phyloP scores from a whole-genome alignment of 2,113 vertebrate genomes.

The Grus americana region DNA sequence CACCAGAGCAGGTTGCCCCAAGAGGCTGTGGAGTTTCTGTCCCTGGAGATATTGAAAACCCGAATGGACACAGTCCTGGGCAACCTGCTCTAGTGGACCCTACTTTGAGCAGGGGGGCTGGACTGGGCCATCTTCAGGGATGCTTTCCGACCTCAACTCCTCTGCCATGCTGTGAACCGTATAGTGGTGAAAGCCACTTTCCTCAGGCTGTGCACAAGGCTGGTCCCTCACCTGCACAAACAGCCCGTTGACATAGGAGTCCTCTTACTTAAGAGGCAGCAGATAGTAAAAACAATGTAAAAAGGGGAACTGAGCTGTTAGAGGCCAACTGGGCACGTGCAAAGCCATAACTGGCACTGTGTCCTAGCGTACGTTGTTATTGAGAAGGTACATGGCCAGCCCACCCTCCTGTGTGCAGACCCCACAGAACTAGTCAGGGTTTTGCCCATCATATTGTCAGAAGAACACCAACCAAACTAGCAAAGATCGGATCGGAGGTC shows the following conservation, averaged over 20 bases:
- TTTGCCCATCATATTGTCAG: background rate
- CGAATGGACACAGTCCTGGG: background rate
- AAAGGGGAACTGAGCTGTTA: background rate
- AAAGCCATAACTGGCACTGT: background rate
- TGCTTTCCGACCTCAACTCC: background rate
- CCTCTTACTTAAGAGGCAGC: background rate
- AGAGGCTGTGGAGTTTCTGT: background rate
- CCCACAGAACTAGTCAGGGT: background rate
- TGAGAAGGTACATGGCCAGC: background rate
- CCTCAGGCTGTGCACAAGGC: background rate
- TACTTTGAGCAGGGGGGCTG: background rate
- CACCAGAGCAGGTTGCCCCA: background rate
- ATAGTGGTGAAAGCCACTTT: background rate
- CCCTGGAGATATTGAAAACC: background rate
- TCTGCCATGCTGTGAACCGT: background rate
- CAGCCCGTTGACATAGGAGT: background rate
- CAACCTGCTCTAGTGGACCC: background rate
- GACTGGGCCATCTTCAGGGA: background rate
- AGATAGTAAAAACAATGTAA: background rate
- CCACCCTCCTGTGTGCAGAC: background rate
- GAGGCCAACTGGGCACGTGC: accelerated
- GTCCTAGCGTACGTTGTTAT: background rate
- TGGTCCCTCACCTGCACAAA: background rate
- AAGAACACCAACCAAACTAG: background rate
- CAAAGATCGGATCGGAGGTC: background rate